Evolutionary conservation across 2,888 invertebrate species (phyloP).

Genomic region (Gisinianus flammeolus): DNA sequence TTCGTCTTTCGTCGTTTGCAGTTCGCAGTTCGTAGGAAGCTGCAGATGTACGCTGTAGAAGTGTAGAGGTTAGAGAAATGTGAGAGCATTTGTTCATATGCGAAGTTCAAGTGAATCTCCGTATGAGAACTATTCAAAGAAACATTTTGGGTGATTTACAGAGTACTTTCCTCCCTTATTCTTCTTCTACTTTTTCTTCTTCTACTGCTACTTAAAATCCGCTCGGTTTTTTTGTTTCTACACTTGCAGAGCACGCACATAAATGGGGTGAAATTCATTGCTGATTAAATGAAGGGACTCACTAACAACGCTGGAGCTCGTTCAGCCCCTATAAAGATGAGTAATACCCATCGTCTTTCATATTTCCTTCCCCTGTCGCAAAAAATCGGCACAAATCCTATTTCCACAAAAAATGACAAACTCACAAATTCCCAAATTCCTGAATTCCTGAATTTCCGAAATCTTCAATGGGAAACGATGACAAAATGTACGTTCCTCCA

Average conservation of each 20-base stretch:
- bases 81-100: not conserved
- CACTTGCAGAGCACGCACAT: not conserved
- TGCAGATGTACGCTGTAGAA: not conserved
- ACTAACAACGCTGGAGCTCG: not conserved
- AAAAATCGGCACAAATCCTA: not conserved
- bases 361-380: not conserved
- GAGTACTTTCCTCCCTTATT: slow-evolving; percentile 19
- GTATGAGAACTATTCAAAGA: slow-evolving; percentile 21
- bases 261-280: slow-evolving; percentile 9
- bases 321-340: not conserved
- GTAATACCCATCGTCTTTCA: slow-evolving; percentile 4
- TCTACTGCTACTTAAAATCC: no score
- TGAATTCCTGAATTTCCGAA: not conserved
- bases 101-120: not conserved
- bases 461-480: not conserved
- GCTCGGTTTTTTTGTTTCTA: no score
- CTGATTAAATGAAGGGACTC: slow-evolving; percentile 25
- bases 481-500: no score
- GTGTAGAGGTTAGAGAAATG: not conserved
- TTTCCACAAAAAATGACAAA: not conserved
- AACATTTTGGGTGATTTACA: slow-evolving; percentile 31
- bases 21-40: not conserved
- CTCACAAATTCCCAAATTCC: not conserved
- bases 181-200: no score
- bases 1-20: not conserved